Percentiles rank a stretch among this genome's conserved stretches.
phyloP scores from a whole-genome alignment of 1,140 invertebrate genomes.

The Brachionus sp. region DNA sequence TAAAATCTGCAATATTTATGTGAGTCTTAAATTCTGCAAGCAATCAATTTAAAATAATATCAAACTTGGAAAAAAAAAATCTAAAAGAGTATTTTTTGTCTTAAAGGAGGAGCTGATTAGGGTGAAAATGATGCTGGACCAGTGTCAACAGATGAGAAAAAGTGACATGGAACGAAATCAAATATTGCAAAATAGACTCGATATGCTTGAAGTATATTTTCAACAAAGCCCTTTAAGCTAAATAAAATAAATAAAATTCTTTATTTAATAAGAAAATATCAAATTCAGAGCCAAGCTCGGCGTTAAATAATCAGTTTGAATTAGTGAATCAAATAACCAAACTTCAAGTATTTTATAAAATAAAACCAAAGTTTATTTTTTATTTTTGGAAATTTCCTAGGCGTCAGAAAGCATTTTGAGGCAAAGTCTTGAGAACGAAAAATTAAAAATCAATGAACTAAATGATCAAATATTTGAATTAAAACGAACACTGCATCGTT shows the following conservation, averaged over 20 bases:
- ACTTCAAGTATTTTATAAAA: background rate
- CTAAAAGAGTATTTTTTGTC: background rate
- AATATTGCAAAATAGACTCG: constrained; percentile 32
- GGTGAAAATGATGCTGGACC: constrained; percentile 13
- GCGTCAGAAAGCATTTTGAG: background rate
- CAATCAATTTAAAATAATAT: background rate
- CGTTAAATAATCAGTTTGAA: constrained; percentile 5
- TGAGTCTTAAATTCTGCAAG: too few species aligned
- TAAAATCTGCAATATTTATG: too few species aligned
- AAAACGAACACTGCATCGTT: background rate
- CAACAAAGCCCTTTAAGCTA: background rate
- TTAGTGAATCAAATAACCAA: constrained; percentile 32
- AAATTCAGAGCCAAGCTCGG: background rate
- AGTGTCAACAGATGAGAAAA: constrained; percentile 41
- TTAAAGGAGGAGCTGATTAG: constrained; percentile 34
- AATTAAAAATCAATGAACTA: background rate
- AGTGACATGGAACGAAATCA: constrained; percentile 32
- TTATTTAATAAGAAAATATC: constrained; percentile 22
- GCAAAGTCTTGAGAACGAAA: constrained; percentile 11
- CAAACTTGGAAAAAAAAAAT: background rate
- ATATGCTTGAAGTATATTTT: background rate
- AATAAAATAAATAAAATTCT: background rate
- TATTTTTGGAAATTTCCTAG: background rate
- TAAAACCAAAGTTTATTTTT: background rate
- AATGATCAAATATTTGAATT: constrained; percentile 39